A percentile compares a stretch with the other conserved stretches of the same genome.
Evolutionary conservation across 2,113 vertebrate species (phyloP).

Genomic region (Psittacula cyanocephala): DNA sequence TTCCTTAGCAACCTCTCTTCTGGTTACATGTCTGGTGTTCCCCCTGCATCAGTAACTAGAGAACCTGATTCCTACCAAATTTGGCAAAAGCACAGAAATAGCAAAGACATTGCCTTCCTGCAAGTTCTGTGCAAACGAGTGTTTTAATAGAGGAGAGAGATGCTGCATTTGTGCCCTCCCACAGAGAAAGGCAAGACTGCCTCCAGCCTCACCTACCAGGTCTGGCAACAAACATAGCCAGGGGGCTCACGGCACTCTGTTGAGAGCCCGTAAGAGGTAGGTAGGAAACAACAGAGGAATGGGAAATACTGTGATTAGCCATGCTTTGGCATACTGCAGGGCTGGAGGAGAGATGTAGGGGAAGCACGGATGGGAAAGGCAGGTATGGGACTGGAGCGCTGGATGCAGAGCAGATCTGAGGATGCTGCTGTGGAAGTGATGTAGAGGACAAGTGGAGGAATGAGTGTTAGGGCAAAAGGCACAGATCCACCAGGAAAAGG

Average conservation of each 20-base stretch:
- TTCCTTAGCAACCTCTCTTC: constrained; percentile 4
- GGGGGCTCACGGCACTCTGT: rapidly evolving
- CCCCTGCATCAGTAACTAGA: background rate
- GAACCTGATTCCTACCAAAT: background rate
- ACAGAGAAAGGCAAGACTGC: background rate
- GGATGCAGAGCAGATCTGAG: background rate
- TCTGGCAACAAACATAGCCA: background rate
- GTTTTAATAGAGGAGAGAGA: background rate
- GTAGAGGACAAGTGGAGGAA: background rate
- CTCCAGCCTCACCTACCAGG: background rate
- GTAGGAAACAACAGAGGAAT: background rate
- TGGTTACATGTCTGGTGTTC: background rate
- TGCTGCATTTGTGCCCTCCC: background rate
- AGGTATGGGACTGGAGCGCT: background rate
- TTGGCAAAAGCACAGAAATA: background rate
- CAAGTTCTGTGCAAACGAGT: background rate
- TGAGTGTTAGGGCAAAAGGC: background rate
- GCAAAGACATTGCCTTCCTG: background rate
- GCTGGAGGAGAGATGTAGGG: background rate
- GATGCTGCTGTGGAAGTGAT: background rate
- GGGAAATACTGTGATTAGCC: background rate
- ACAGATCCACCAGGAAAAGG: background rate
- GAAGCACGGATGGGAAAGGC: background rate
- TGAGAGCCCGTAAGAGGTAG: background rate
- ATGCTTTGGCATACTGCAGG: background rate